Percentiles rank a stretch among this genome's conserved stretches.
Conservation (phyloP, 1,140 invertebrate genomes). For the Pachyrhynchus sulphureomaculatus region DNA sequence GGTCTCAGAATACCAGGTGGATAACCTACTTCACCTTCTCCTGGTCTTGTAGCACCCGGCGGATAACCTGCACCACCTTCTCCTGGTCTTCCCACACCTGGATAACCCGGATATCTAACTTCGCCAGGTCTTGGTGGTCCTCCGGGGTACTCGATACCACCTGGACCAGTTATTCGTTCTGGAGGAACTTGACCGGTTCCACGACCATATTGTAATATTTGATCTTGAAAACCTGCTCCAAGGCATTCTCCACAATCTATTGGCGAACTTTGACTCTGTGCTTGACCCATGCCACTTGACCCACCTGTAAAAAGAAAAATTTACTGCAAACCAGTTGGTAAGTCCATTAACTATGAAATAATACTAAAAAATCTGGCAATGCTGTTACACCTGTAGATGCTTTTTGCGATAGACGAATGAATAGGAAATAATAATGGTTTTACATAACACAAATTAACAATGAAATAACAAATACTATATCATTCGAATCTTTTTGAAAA, state of each 20-base stretch:
- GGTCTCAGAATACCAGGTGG: background rate
- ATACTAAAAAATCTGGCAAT: too few species aligned
- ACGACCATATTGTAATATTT: constrained; percentile 20
- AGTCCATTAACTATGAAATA: background rate
- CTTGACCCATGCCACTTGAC: constrained; percentile 74
- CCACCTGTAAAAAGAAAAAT: constrained; percentile 39
- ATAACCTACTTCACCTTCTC: background rate
- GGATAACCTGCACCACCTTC: background rate
- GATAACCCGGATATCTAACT: background rate
- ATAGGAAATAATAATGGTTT: too few species aligned
- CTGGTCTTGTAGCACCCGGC: background rate
- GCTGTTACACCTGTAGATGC: too few species aligned
- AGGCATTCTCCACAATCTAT: constrained; percentile 46
- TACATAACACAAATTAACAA: too few species aligned
- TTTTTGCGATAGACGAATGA: too few species aligned
- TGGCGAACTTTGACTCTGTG: constrained; percentile 65
- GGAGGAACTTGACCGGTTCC: background rate
- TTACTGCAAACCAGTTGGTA: background rate
- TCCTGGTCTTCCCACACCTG: background rate
- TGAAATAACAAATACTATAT: too few species aligned
- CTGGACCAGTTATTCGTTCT: constrained; percentile 1
- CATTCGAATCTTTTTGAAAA: too few species aligned
- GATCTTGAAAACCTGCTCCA: constrained; percentile 27
- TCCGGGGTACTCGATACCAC: background rate
- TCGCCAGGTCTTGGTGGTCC: background rate